A percentile compares a stretch with the other conserved stretches of the same genome.
Conservation (phyloP, 23 tunicate genomes). For the Clavelina lepadiformis region DNA sequence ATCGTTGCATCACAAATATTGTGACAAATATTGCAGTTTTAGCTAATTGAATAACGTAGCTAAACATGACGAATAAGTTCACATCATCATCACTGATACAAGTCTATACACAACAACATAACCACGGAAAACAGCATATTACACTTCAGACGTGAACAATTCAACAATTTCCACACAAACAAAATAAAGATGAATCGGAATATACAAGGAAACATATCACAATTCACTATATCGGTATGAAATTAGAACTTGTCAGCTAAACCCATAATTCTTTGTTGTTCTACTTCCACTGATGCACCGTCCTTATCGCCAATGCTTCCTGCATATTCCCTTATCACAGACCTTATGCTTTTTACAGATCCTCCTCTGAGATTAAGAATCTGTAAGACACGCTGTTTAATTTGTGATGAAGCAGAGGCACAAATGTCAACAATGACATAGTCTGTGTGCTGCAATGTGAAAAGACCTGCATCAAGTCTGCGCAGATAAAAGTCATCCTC, state of each 20-base stretch:
- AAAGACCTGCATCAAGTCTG: conserved; percentile 79
- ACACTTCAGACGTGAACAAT: no score
- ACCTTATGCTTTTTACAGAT: conserved; percentile 62
- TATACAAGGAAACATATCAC: no score
- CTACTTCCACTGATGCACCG: conserved; percentile 23
- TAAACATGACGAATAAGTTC: no score
- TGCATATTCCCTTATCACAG: conserved; percentile 61
- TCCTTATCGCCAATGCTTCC: conserved; percentile 62
- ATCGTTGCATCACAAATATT: no score
- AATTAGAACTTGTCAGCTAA: conserved; percentile 81
- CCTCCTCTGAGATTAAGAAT: conserved; percentile 64
- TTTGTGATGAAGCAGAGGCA: conserved; percentile 49
- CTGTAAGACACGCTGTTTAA: conserved; percentile 65
- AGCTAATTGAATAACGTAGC: no score
- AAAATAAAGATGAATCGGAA: no score
- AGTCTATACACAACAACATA: no score
- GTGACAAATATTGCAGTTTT: no score
- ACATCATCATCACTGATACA: no score
- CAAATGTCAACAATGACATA: conserved; percentile 92
- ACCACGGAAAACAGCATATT: no score
- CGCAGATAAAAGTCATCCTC: conserved; percentile 78
- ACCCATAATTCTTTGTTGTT: conserved; percentile 59
- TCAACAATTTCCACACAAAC: no score
- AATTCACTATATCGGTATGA: no score
- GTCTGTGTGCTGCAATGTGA: conserved; percentile 85